Conservation (phyloP, 2,113 vertebrate genomes). For the Corynorhinus townsendii region DNA sequence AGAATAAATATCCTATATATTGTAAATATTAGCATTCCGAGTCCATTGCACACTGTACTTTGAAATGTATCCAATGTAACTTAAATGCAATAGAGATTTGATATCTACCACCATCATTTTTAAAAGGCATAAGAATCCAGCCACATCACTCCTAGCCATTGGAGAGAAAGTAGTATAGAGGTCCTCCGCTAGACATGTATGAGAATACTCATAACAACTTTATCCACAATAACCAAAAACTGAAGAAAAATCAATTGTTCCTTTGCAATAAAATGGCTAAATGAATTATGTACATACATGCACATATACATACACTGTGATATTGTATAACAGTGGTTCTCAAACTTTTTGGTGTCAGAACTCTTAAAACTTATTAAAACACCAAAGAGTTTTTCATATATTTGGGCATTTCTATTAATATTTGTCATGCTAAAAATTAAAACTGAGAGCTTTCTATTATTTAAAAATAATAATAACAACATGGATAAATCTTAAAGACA, state of each 20-base stretch:
- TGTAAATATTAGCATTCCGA: slow-evolving; percentile 13
- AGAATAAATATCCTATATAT: neutral
- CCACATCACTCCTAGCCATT: neutral
- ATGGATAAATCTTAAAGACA: neutral
- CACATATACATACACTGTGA: neutral
- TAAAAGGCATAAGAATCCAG: neutral
- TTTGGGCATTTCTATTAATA: neutral
- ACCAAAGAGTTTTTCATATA: neutral
- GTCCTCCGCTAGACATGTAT: neutral
- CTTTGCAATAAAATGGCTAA: neutral
- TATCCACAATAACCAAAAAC: neutral
- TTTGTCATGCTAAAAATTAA: too few species aligned
- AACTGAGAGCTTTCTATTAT: neutral
- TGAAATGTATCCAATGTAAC: neutral
- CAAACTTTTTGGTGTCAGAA: neutral
- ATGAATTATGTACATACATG: neutral
- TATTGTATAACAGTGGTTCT: neutral
- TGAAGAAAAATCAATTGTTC: neutral
- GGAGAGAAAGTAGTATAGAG: neutral
- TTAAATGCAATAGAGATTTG: neutral
- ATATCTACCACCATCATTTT: neutral
- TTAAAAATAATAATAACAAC: neutral
- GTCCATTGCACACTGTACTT: neutral
- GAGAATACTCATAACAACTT: neutral
- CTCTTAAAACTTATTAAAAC: neutral